phyloP scores from a whole-genome alignment of 2,113 vertebrate genomes.

The Geococcyx californianus region DNA sequence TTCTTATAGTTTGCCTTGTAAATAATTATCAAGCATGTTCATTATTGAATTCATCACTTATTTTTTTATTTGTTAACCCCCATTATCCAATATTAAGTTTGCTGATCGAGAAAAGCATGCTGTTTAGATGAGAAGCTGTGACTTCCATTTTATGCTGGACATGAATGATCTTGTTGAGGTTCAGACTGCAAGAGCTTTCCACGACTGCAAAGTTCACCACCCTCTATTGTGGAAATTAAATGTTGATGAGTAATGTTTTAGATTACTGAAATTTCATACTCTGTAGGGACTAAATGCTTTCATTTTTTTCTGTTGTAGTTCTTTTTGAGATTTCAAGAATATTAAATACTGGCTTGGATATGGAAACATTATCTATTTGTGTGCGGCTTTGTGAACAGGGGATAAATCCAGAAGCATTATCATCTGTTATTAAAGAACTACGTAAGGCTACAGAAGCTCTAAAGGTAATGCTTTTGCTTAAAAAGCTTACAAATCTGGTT shows the following conservation, averaged over 20 bases:
- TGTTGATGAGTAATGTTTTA: neutral
- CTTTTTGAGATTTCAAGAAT: constrained; percentile 95
- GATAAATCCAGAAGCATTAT: constrained; percentile 96
- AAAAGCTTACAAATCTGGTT: neutral
- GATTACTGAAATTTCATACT: neutral
- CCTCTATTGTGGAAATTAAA: neutral
- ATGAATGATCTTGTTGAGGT: neutral
- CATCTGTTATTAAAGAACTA: constrained; percentile 95
- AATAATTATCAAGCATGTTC: neutral
- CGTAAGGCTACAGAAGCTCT: constrained; percentile 91
- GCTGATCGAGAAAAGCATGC: neutral
- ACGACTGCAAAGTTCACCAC: neutral
- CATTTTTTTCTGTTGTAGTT: constrained; percentile 73
- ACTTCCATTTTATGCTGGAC: neutral
- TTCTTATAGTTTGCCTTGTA: neutral
- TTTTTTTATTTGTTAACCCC: neutral
- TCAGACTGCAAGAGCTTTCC: neutral
- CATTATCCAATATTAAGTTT: neutral
- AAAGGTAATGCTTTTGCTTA: constrained; percentile 79
- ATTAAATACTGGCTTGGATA: constrained; percentile 95
- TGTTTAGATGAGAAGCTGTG: neutral
- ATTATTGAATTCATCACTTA: neutral
- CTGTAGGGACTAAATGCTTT: neutral
- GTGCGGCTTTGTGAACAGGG: constrained; percentile 97
- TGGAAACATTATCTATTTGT: constrained; percentile 96